A percentile compares a stretch with the other conserved stretches of the same genome.
These are phyloP conservation scores for Drosophila meridionalis DNA, from an alignment of 2,888 invertebrate genomes.

Conservation along the genomic window DNA sequence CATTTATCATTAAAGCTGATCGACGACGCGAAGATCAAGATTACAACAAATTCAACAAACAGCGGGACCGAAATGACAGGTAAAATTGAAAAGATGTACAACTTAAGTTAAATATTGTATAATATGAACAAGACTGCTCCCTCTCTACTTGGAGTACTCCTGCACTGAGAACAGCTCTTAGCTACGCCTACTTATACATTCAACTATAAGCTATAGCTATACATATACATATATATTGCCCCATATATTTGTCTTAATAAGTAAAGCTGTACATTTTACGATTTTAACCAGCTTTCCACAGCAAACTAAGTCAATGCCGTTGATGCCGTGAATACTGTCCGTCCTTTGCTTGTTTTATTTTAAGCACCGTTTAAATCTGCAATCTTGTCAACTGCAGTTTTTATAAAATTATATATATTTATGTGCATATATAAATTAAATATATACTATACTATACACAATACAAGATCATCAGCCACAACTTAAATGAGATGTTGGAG, in stretches of 20 bases:
- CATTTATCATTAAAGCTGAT: constrained; percentile 58
- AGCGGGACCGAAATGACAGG: constrained; percentile 69
- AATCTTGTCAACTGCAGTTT: too few relatives aligned
- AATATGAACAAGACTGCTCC: background rate
- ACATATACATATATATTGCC: too few relatives aligned
- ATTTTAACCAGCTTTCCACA: background rate
- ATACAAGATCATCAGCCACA: too few relatives aligned
- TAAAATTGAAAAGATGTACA: constrained; percentile 10
- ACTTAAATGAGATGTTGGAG: too few relatives aligned
- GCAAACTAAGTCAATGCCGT: background rate
- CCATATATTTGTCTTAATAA: background rate
- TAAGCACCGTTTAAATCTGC: background rate
- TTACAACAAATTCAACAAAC: constrained; percentile 68
- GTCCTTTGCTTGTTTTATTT: background rate
- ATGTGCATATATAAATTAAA: too few relatives aligned
- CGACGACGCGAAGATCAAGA: constrained; percentile 71
- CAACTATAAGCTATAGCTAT: background rate
- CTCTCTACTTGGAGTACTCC: background rate
- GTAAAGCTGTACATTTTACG: background rate
- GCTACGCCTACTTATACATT: too few relatives aligned
- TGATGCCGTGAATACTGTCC: background rate
- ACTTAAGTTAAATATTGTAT: background rate
- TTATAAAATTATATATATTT: too few relatives aligned
- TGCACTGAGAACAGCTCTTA: background rate
- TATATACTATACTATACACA: too few relatives aligned